Evolutionary conservation across 1,140 invertebrate genomes (phyloP).

Genomic region (Stratiolaelaps scimitus): DNA sequence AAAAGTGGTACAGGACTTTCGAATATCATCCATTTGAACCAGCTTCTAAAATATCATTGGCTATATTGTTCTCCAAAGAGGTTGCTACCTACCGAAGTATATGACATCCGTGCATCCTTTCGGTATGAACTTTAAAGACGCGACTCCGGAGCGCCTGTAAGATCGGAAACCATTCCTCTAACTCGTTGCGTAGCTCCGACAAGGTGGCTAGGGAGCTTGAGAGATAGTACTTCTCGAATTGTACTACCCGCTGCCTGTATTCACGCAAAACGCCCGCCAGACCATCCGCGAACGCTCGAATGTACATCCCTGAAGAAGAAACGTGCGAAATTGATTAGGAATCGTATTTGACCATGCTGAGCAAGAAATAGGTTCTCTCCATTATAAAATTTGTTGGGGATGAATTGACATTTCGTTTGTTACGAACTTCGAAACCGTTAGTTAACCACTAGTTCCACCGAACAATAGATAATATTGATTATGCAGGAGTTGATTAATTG

Average conservation of each 20-base stretch:
- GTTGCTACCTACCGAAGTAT: neutral
- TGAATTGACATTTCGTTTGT: too few species aligned
- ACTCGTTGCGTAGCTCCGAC: neutral
- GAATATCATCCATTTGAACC: too few species aligned
- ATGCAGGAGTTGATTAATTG: too few species aligned
- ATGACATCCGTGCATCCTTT: conserved; percentile 10
- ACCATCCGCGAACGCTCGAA: neutral
- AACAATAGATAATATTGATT: too few species aligned
- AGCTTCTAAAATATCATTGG: too few species aligned
- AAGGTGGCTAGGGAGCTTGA: neutral
- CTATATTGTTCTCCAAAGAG: too few species aligned
- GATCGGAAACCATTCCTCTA: conserved; percentile 6
- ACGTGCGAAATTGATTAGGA: neutral
- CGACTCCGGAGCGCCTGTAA: neutral
- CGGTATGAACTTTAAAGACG: neutral
- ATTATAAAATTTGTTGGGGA: too few species aligned
- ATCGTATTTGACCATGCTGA: neutral
- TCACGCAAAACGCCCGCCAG: neutral
- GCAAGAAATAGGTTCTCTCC: too few species aligned
- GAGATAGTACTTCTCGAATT: neutral
- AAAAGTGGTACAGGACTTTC: too few species aligned
- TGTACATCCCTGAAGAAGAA: neutral
- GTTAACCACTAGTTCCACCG: too few species aligned
- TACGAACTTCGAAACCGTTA: too few species aligned
- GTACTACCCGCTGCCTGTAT: neutral